Conservation (phyloP, 2,797 vertebrate genomes). For the Sibirionetta formosa region DNA sequence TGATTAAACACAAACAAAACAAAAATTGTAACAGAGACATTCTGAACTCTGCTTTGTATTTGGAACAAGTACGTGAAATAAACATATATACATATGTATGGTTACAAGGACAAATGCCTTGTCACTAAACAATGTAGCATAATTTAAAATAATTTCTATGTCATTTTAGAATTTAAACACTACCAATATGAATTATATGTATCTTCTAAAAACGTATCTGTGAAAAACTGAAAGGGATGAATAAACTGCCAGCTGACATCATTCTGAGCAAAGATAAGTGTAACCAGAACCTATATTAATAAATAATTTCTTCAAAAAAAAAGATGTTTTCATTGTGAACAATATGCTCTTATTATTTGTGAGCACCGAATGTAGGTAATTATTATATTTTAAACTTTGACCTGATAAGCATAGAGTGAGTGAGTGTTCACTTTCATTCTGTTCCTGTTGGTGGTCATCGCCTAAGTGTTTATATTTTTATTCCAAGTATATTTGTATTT, state of each 20-base stretch:
- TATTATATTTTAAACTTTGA: background rate
- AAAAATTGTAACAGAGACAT: background rate
- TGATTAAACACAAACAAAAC: background rate
- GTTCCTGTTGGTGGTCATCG: background rate
- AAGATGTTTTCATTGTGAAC: background rate
- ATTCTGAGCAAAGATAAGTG: background rate
- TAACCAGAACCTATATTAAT: background rate
- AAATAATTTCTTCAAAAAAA: background rate
- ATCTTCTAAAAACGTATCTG: background rate
- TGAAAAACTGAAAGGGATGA: background rate
- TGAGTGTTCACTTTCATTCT: background rate
- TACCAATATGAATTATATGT: background rate
- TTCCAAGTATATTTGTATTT: background rate
- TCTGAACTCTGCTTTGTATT: background rate
- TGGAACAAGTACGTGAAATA: conserved; percentile 7
- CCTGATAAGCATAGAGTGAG: accelerated
- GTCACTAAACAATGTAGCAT: background rate
- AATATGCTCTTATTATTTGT: background rate
- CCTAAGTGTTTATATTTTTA: background rate
- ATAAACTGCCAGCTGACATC: background rate
- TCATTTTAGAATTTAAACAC: background rate
- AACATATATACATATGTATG: background rate
- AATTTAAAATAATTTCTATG: background rate
- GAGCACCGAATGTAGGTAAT: background rate
- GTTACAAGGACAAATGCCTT: background rate